Evolutionary conservation across 2,888 invertebrate species (phyloP).

Genomic region (Melitaea athalia): DNA sequence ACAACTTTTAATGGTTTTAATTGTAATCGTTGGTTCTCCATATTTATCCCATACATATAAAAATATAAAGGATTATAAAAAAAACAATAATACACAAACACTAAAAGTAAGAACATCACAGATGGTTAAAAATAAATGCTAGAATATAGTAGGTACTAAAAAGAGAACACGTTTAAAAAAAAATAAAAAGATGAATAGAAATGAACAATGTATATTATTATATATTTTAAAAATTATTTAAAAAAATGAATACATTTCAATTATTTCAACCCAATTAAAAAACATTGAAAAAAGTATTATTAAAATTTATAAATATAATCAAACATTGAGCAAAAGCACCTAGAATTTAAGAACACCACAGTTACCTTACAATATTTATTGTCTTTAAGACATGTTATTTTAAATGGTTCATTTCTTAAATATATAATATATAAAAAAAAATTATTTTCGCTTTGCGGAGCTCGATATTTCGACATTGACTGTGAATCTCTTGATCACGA

Average conservation of each 20-base stretch:
- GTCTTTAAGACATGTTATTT: constrained; percentile 9
- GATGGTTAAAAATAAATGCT: constrained; percentile 30
- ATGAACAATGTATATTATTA: background rate
- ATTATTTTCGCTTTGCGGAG: too few relatives aligned
- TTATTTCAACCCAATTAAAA: background rate
- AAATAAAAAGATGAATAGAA: background rate
- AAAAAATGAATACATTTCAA: background rate
- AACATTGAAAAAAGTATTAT: background rate
- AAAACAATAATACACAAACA: background rate
- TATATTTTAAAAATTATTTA: background rate
- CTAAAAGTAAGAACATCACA: constrained; percentile 29
- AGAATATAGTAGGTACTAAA: constrained; percentile 30
- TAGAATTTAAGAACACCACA: background rate
- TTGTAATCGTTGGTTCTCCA: constrained; percentile 16
- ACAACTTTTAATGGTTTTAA: background rate
- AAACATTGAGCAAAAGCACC: constrained; percentile 5
- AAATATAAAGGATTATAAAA: constrained; percentile 9
- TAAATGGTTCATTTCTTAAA: background rate
- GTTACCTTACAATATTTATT: background rate
- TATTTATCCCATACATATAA: constrained; percentile 16
- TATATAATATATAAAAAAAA: too few relatives aligned
- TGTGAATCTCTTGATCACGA: too few relatives aligned
- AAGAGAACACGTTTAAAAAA: background rate
- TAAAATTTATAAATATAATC: background rate
- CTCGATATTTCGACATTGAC: too few relatives aligned